Evolutionary conservation across 2,113 vertebrate species (phyloP).

Genomic region (Oncorhynchus keta): DNA sequence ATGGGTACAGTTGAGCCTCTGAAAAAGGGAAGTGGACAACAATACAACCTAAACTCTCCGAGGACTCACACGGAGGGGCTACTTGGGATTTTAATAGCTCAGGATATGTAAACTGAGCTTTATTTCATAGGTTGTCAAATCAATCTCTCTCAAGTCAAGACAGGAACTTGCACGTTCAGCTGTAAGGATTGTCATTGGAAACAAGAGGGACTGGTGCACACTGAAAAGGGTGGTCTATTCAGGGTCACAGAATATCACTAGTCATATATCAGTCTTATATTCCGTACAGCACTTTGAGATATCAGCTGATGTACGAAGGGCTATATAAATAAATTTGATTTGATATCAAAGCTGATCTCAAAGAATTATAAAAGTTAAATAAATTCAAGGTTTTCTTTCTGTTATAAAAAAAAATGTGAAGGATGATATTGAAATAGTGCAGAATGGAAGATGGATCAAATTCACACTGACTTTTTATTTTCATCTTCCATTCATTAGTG

Average conservation of each 20-base stretch:
- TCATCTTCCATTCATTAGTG: background rate
- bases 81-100: background rate
- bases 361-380: background rate
- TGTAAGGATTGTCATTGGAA: background rate
- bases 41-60: slow-evolving; percentile 11
- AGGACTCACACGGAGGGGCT: background rate
- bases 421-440: background rate
- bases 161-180: background rate
- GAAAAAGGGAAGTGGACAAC: slow-evolving; percentile 52
- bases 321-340: too few relatives aligned
- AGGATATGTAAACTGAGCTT: background rate
- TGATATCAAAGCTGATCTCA: background rate
- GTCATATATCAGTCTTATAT: background rate
- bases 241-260: background rate
- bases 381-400: background rate
- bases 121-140: background rate
- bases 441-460: background rate
- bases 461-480: background rate
- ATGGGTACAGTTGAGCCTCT: background rate
- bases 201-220: background rate
- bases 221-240: background rate
- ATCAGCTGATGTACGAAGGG: too few relatives aligned
- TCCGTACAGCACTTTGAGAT: too few relatives aligned
- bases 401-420: background rate
- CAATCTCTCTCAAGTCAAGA: background rate